These are phyloP conservation scores for Empis stercorea DNA, from an alignment of 2,888 invertebrate species.

Conservation along the genomic window DNA sequence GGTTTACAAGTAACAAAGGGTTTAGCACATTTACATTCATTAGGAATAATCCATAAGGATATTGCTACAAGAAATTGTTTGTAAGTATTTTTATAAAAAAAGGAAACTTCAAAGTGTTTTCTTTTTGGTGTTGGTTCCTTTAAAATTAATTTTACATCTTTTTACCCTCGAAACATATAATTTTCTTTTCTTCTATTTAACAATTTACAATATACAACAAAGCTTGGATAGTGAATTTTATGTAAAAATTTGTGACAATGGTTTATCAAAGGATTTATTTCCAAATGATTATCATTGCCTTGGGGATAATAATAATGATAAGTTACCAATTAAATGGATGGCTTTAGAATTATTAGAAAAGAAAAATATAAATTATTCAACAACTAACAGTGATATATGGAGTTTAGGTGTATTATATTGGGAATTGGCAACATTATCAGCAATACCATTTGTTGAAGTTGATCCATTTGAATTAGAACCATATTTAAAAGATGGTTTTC, in stretches of 20 bases:
- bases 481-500: constrained; percentile 75
- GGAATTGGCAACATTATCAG: constrained; percentile 84
- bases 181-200: neutral
- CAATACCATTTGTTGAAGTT: constrained; percentile 73
- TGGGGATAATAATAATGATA: constrained; percentile 89
- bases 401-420: constrained; percentile 82
- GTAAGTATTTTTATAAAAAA: constrained; percentile 42
- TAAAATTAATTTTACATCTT: neutral
- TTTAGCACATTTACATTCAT: constrained; percentile 77
- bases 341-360: constrained; percentile 71
- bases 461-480: constrained; percentile 85
- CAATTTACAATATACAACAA: constrained; percentile 7
- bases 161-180: neutral
- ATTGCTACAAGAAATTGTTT: constrained; percentile 83
- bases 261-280: constrained; percentile 57
- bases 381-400: constrained; percentile 59
- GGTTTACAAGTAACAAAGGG: constrained; percentile 76
- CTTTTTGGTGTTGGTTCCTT: too few relatives aligned
- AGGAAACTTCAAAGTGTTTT: neutral
- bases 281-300: constrained; percentile 72
- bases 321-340: constrained; percentile 87
- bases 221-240: constrained; percentile 67
- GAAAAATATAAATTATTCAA: constrained; percentile 52
- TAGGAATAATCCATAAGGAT: constrained; percentile 78
- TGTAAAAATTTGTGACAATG: constrained; percentile 78